phyloP scores from a whole-genome alignment of 2,888 invertebrate genomes.

The Callosobruchus maculatus region DNA sequence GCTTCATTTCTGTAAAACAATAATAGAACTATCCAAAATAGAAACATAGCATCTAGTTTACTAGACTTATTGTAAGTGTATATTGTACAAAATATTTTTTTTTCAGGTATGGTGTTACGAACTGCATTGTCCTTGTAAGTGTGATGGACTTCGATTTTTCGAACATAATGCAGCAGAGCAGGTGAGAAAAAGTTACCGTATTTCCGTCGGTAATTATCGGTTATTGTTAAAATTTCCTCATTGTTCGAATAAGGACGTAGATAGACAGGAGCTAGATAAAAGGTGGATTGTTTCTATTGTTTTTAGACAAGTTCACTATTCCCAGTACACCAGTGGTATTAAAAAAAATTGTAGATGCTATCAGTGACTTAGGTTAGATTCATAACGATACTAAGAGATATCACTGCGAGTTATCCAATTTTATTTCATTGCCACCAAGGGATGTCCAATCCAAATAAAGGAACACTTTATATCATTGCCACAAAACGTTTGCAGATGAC shows the following conservation, averaged over 20 bases:
- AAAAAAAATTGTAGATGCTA: no score
- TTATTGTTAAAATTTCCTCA: background rate
- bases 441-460: no score
- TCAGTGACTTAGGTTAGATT: no score
- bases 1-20: no score
- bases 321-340: background rate
- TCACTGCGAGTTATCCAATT: no score
- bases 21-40: no score
- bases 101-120: conserved; percentile 24
- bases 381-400: no score
- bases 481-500: no score
- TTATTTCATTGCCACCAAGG: no score
- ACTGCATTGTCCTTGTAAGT: conserved; percentile 36
- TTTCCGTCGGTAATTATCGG: background rate
- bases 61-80: no score
- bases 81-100: background rate
- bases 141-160: conserved; percentile 23
- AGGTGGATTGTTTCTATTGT: background rate
- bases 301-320: background rate
- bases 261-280: background rate
- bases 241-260: background rate
- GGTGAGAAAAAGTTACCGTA: conserved; percentile 14
- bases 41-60: no score
- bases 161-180: conserved; percentile 15
- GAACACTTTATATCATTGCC: no score